phyloP scores from a whole-genome alignment of 2,888 invertebrate species.

The Conus canariensis region DNA sequence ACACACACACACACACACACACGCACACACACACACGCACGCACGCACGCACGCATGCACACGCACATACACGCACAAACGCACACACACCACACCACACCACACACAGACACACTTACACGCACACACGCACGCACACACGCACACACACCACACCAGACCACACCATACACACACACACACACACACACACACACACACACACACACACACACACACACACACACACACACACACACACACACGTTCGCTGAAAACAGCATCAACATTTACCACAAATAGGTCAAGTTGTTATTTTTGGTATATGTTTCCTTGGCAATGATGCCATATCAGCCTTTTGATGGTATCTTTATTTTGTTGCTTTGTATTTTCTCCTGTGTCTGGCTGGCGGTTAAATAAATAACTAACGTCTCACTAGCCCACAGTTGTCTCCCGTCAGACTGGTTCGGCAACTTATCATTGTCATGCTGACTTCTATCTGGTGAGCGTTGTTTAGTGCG shows the following conservation, averaged over 20 bases:
- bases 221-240: neutral
- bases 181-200: neutral
- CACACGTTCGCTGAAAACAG: neutral
- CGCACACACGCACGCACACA: neutral
- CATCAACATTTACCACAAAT: neutral
- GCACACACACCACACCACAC: neutral
- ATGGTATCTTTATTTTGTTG: too few relatives aligned
- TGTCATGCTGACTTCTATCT: too few relatives aligned
- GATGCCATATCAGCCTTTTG: too few relatives aligned
- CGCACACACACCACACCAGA: neutral
- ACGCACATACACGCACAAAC: neutral
- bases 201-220: neutral
- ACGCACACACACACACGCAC: neutral
- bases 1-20: conserved; percentile 6
- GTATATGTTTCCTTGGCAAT: too few relatives aligned
- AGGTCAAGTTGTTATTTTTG: too few relatives aligned
- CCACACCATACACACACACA: neutral
- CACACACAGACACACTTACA: neutral
- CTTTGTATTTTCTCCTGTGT: too few relatives aligned
- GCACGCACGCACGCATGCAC: neutral
- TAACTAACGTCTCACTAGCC: too few relatives aligned
- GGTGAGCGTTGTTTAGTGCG: too few relatives aligned
- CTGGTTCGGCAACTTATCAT: too few relatives aligned
- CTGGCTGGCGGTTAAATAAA: too few relatives aligned
- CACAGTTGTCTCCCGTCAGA: too few relatives aligned